phyloP scores from a whole-genome alignment of 2,113 vertebrate species.

The Clinocottus analis region DNA sequence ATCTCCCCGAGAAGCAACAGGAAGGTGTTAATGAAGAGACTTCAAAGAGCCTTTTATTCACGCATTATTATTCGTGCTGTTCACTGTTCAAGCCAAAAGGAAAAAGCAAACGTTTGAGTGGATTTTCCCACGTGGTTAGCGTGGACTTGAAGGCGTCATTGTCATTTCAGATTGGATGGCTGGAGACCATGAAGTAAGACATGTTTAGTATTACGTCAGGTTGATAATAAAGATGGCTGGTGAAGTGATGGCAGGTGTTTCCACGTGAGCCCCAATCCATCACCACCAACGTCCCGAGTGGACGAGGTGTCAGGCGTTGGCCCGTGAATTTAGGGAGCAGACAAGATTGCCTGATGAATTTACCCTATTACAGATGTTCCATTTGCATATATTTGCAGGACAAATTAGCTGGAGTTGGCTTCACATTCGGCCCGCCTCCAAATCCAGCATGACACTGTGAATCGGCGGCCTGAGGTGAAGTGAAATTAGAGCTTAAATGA shows the following conservation, averaged over 20 bases:
- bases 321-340: conserved; percentile 15
- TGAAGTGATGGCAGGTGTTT: conserved; percentile 17
- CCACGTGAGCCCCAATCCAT: conserved; percentile 39
- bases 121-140: neutral
- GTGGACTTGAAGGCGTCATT: neutral
- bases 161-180: conserved; percentile 12
- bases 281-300: conserved; percentile 28
- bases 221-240: conserved; percentile 26
- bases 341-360: conserved; percentile 48
- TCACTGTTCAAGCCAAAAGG: neutral
- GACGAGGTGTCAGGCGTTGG: conserved; percentile 36
- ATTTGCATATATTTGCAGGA: conserved; percentile 63
- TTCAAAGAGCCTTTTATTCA: neutral
- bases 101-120: neutral
- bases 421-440: conserved; percentile 23
- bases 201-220: conserved; percentile 1
- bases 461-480: neutral
- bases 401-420: conserved; percentile 8
- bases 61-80: neutral
- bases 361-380: conserved; percentile 10
- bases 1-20: neutral
- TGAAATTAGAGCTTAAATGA: conserved; percentile 5
- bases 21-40: neutral
- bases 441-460: conserved; percentile 23
- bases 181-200: neutral